A percentile compares a stretch with the other conserved stretches of the same genome.
Evolutionary conservation across 2,113 vertebrate species (phyloP).

Genomic region (Gadus chalcogrammus): DNA sequence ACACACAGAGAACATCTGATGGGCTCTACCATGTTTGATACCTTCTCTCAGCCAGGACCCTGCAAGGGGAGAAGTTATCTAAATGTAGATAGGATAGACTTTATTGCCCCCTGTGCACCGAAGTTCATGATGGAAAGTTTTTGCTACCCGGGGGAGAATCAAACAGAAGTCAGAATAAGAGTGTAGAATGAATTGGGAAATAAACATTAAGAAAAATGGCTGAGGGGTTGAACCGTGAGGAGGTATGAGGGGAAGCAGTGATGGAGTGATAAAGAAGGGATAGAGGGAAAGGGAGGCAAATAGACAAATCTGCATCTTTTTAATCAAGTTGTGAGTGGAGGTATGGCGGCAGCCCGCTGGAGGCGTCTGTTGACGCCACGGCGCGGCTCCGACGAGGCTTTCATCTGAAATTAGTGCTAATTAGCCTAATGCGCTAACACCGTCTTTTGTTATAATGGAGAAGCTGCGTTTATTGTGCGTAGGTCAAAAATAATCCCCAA

Average conservation of each 20-base stretch:
- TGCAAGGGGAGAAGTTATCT: not conserved
- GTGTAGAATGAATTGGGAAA: not conserved
- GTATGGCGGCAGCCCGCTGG: constrained; percentile 52
- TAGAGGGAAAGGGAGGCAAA: not conserved
- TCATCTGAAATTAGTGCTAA: constrained; percentile 71
- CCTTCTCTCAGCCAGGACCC: not conserved
- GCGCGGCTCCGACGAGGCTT: constrained; percentile 48
- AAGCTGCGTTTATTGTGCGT: constrained; percentile 52
- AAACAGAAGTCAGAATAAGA: not conserved
- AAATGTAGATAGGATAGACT: not conserved
- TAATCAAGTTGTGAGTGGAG: constrained; percentile 51
- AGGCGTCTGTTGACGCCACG: constrained; percentile 66
- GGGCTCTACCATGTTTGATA: too few relatives aligned
- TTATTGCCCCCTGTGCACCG: not conserved
- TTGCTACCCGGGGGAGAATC: not conserved
- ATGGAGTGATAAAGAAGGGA: not conserved
- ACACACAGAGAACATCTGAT: too few relatives aligned
- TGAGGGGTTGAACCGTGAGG: too few relatives aligned
- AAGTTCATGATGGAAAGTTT: not conserved
- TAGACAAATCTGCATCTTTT: constrained; percentile 37
- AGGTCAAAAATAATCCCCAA: constrained; percentile 58
- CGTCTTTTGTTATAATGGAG: constrained; percentile 54
- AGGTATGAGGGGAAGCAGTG: too few relatives aligned
- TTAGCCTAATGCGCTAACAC: constrained; percentile 63
- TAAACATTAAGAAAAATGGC: not conserved